Evolutionary conservation across 2,888 invertebrate species (phyloP).

Genomic region (Philereme vetulata): DNA sequence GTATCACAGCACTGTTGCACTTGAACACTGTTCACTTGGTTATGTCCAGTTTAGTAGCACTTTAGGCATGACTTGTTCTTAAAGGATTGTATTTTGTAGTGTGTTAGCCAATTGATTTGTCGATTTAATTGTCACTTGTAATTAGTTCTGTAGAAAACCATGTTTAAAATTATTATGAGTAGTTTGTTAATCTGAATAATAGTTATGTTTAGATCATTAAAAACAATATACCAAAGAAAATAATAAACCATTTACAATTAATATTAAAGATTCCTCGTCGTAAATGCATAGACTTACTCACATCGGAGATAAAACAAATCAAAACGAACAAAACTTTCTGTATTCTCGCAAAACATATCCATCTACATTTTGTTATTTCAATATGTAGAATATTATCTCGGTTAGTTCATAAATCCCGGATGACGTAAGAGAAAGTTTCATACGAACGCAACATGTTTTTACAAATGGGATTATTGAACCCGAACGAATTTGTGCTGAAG

Average conservation of each 20-base stretch:
- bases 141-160: conserved; percentile 2
- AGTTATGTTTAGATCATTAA: background rate
- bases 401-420: conserved; percentile 13
- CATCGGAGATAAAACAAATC: too few species aligned
- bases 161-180: background rate
- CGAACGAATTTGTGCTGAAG: conserved; percentile 20
- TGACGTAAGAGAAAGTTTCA: conserved; percentile 21
- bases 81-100: conserved; percentile 16
- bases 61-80: conserved; percentile 20
- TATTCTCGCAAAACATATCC: background rate
- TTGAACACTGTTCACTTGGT: conserved; percentile 26
- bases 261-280: too few species aligned
- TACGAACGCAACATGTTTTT: conserved; percentile 23
- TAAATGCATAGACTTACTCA: too few species aligned
- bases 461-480: conserved; percentile 49
- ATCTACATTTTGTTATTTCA: conserved; percentile 4
- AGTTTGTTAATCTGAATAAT: background rate
- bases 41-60: conserved; percentile 13
- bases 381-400: conserved; percentile 10
- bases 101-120: conserved; percentile 16
- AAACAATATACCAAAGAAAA: too few species aligned
- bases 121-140: conserved; percentile 3
- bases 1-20: conserved; percentile 26
- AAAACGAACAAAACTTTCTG: too few species aligned
- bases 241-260: too few species aligned